Conservation (phyloP, 2,113 vertebrate genomes). For the Cavia aperea region DNA sequence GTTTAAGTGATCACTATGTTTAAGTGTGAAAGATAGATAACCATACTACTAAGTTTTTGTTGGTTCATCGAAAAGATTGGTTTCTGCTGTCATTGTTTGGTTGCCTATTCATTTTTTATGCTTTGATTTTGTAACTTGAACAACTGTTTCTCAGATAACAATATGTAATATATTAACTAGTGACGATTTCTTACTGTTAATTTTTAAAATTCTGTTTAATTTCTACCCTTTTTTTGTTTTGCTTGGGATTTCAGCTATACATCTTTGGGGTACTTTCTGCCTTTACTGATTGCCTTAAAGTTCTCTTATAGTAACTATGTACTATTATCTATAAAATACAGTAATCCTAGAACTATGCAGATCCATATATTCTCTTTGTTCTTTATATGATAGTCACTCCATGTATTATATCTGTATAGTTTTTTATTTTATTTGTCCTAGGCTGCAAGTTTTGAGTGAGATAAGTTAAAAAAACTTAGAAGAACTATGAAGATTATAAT, state of each 20-base stretch:
- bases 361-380: neutral
- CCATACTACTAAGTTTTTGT: no score
- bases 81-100: no score
- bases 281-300: neutral
- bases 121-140: no score
- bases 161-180: no score
- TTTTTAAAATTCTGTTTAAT: no score
- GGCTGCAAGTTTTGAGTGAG: neutral
- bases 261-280: neutral
- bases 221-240: no score
- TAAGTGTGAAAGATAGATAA: no score
- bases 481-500: neutral
- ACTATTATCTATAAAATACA: neutral
- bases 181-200: no score
- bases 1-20: no score
- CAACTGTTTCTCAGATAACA: no score
- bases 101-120: no score
- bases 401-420: neutral
- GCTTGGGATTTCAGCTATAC: neutral
- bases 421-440: neutral
- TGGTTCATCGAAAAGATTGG: no score
- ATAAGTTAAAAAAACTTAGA: neutral
- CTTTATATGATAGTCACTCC: neutral
- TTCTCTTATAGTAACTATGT: neutral
- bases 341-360: neutral